phyloP scores from a whole-genome alignment of 2,888 invertebrate genomes.

The Helleia helle region DNA sequence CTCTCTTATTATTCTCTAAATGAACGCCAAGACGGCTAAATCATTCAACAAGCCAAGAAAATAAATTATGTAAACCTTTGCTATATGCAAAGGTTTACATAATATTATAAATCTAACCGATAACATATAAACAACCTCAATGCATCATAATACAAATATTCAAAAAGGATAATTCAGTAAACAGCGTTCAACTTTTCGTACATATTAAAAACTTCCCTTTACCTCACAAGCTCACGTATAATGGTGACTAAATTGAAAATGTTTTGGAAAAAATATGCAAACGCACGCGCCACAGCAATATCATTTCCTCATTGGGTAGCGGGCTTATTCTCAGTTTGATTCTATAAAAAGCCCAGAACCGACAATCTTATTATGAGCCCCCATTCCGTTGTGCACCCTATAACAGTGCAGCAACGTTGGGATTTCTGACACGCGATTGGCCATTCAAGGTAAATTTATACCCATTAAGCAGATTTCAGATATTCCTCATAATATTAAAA shows the following conservation, averaged over 20 bases:
- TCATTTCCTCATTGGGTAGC: slow-evolving; percentile 39
- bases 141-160: too few relatives aligned
- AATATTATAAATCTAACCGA: too few relatives aligned
- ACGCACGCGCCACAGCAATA: slow-evolving; percentile 41
- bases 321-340: slow-evolving; percentile 33
- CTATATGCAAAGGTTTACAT: too few relatives aligned
- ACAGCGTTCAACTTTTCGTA: too few relatives aligned
- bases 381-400: neutral
- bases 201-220: neutral
- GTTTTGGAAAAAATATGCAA: slow-evolving; percentile 44
- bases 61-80: too few relatives aligned
- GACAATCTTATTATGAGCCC: slow-evolving; percentile 7
- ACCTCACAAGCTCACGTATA: slow-evolving; percentile 12
- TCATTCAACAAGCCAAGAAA: too few relatives aligned
- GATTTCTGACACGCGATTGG: too few relatives aligned
- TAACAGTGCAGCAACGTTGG: neutral
- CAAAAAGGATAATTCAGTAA: too few relatives aligned
- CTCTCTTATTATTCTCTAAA: too few relatives aligned
- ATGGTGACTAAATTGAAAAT: slow-evolving; percentile 36
- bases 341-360: slow-evolving; percentile 20
- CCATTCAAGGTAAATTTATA: neutral
- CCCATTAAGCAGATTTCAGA: slow-evolving; percentile 3
- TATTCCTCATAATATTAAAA: slow-evolving; percentile 3
- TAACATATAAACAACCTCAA: too few relatives aligned
- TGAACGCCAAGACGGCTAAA: too few relatives aligned